These are phyloP conservation scores for Tokudaia muenninki DNA, from an alignment of 2,797 vertebrate species.

Conservation along the genomic window DNA sequence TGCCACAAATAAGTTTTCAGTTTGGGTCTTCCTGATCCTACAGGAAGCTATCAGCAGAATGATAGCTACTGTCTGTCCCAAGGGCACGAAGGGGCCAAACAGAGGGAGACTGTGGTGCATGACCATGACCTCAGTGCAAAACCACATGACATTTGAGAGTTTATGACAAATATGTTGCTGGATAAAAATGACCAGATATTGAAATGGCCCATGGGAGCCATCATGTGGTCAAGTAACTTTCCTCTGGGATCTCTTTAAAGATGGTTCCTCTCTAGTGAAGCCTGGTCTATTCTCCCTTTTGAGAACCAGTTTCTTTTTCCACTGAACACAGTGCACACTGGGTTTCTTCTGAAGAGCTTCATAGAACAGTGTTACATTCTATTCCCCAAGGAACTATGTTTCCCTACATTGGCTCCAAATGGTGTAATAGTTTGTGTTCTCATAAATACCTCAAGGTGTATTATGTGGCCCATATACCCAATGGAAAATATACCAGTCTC, in stretches of 20 bases:
- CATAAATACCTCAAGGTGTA: constrained; percentile 17
- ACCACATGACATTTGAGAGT: background rate
- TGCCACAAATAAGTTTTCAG: constrained; percentile 1
- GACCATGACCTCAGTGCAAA: background rate
- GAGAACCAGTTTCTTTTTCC: background rate
- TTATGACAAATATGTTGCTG: constrained; percentile 2
- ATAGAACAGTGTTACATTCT: background rate
- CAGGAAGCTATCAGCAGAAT: background rate
- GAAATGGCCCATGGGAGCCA: background rate
- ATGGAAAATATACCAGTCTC: background rate
- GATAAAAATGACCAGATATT: background rate
- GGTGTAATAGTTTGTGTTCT: background rate
- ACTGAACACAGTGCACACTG: background rate
- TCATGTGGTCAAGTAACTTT: constrained; percentile 5
- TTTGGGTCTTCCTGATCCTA: background rate
- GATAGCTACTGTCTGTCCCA: background rate
- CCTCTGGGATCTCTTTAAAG: constrained; percentile 10
- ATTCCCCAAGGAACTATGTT: background rate
- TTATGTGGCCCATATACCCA: constrained; percentile 6
- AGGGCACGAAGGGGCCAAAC: background rate
- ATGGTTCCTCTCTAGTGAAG: background rate
- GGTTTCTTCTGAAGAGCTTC: background rate
- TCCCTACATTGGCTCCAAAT: constrained; percentile 2
- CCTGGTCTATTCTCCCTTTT: background rate
- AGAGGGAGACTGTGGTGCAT: background rate